A percentile compares a stretch with the other conserved stretches of the same genome.
Conservation (phyloP, 2,888 invertebrate genomes). For the Pseudanteris insignis region DNA sequence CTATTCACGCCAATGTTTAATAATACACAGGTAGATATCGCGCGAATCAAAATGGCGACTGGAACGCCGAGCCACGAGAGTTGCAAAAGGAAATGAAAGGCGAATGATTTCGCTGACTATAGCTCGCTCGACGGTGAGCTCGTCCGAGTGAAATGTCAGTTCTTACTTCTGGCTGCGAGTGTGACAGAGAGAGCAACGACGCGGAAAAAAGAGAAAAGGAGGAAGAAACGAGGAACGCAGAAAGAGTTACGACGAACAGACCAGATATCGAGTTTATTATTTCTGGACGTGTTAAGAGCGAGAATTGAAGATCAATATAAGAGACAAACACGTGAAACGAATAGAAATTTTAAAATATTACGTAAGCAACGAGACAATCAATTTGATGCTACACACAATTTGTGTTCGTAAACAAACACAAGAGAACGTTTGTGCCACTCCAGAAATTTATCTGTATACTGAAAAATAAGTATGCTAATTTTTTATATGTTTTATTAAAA, state of each 20-base stretch:
- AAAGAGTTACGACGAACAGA: constrained; percentile 36
- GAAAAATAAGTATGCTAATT: too few species aligned
- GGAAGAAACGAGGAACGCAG: constrained; percentile 38
- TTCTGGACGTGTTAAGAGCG: constrained; percentile 44
- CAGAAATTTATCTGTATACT: too few species aligned
- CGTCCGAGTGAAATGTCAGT: constrained; percentile 55
- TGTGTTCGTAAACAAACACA: too few species aligned
- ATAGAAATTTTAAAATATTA: constrained; percentile 32
- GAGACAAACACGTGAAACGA: constrained; percentile 33
- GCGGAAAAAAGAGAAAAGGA: constrained; percentile 31
- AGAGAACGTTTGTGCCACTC: too few species aligned
- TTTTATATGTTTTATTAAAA: too few species aligned
- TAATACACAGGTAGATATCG: constrained; percentile 44
- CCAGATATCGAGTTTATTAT: constrained; percentile 46
- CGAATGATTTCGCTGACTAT: constrained; percentile 45
- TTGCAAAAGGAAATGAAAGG: constrained; percentile 48
- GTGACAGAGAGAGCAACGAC: constrained; percentile 37
- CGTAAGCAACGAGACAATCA: too few species aligned
- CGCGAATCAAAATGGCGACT: constrained; percentile 47
- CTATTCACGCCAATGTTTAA: constrained; percentile 37
- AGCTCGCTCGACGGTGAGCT: constrained; percentile 42
- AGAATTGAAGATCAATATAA: constrained; percentile 40
- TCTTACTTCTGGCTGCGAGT: constrained; percentile 43
- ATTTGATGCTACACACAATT: too few species aligned
- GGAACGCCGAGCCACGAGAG: constrained; percentile 40